These are phyloP conservation scores for Melanotaenia trifasciata DNA, from an alignment of 2,797 vertebrate species.

Conservation along the genomic window DNA sequence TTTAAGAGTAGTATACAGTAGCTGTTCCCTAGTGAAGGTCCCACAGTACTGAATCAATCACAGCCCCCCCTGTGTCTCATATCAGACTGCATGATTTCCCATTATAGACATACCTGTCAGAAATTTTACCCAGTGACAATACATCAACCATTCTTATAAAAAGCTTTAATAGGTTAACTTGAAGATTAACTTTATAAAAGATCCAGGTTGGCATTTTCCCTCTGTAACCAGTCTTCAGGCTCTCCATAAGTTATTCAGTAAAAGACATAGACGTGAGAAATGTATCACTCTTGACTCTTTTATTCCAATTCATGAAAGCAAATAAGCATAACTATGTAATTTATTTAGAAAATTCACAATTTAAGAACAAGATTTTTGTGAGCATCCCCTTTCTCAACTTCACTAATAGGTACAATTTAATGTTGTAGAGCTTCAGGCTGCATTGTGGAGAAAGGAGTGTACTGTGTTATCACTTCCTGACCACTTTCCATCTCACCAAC, in stretches of 20 bases:
- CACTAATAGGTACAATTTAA: background rate
- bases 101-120: background rate
- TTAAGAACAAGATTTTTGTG: background rate
- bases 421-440: background rate
- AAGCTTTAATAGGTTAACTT: background rate
- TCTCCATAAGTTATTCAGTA: background rate
- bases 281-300: too few relatives aligned
- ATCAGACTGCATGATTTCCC: background rate
- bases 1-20: too few relatives aligned
- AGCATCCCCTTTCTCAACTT: background rate
- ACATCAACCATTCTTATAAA: background rate
- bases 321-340: too few relatives aligned
- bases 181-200: background rate
- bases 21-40: background rate
- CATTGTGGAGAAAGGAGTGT: background rate
- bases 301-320: too few relatives aligned
- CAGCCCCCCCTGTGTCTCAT: background rate
- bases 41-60: background rate
- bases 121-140: background rate
- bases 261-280: background rate
- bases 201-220: background rate
- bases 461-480: constrained; percentile 32
- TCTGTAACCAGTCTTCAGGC: background rate
- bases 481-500: constrained; percentile 22
- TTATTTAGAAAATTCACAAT: too few relatives aligned